Percentiles rank a stretch among this genome's conserved stretches.
Conservation (phyloP, 2,888 invertebrate species). For the Polyommatus icarus region DNA sequence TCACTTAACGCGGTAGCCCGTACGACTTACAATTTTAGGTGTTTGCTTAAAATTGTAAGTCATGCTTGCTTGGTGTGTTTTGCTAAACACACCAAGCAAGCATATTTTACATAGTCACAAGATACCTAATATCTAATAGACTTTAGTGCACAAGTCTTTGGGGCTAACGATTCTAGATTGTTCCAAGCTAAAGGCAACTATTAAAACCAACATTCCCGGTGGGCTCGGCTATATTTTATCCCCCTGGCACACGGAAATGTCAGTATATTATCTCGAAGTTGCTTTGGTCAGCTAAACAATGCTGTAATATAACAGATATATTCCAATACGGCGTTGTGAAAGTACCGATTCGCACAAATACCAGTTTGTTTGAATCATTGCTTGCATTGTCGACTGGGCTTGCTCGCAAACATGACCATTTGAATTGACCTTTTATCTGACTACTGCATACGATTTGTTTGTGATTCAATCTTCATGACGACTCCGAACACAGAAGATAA, state of each 20-base stretch:
- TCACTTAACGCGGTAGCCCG: too few relatives aligned
- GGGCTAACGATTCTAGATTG: not conserved
- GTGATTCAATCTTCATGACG: not conserved
- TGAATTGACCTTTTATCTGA: not conserved
- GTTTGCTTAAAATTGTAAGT: too few relatives aligned
- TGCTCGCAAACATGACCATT: not conserved
- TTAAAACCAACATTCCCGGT: constrained; percentile 22
- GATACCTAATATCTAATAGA: not conserved
- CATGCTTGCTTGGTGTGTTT: not conserved
- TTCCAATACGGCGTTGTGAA: constrained; percentile 27
- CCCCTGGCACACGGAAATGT: not conserved
- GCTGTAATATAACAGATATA: constrained; percentile 7
- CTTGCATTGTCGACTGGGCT: constrained; percentile 21
- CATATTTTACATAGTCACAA: not conserved
- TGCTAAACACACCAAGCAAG: not conserved
- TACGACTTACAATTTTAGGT: too few relatives aligned
- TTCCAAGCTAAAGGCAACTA: not conserved
- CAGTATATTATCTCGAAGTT: constrained; percentile 1
- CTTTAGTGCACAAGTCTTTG: not conserved
- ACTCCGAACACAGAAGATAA: not conserved
- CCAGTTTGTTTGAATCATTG: constrained; percentile 24
- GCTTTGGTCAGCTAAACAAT: constrained; percentile 21
- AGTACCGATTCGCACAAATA: constrained; percentile 16
- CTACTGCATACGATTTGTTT: not conserved
- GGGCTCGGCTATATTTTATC: constrained; percentile 11